phyloP scores from a whole-genome alignment of 2,888 invertebrate genomes.

The Cosmopolites sordidus region DNA sequence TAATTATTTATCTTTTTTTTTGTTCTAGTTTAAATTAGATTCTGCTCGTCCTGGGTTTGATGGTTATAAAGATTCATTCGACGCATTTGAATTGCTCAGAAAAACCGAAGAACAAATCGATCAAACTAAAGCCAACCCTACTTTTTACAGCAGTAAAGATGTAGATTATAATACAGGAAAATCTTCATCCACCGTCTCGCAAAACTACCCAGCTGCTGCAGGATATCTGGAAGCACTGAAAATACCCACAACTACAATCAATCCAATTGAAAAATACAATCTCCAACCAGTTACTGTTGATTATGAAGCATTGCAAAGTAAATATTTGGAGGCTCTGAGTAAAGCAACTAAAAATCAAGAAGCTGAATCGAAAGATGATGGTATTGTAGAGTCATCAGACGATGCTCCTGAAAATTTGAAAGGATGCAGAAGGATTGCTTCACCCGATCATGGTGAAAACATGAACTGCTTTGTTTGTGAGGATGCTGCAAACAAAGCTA shows the following conservation, averaged over 20 bases:
- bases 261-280: constrained; percentile 45
- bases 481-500: constrained; percentile 52
- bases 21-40: background rate
- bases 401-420: constrained; percentile 30
- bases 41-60: constrained; percentile 3
- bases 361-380: constrained; percentile 44
- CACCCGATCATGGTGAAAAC: constrained; percentile 50
- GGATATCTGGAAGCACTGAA: constrained; percentile 24
- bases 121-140: constrained; percentile 24
- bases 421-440: constrained; percentile 58
- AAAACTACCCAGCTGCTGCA: constrained; percentile 31
- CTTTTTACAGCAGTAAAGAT: constrained; percentile 22
- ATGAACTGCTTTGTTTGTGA: constrained; percentile 56
- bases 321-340: constrained; percentile 33
- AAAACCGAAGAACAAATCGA: constrained; percentile 28
- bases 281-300: constrained; percentile 37
- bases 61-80: constrained; percentile 18
- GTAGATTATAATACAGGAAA: constrained; percentile 37
- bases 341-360: constrained; percentile 35
- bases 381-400: constrained; percentile 31
- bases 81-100: constrained; percentile 22
- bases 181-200: constrained; percentile 37
- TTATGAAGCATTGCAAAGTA: constrained; percentile 29
- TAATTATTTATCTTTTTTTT: background rate
- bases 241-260: constrained; percentile 29